Conservation (phyloP, 2,797 vertebrate species). For the Peromyscus melanophrys region DNA sequence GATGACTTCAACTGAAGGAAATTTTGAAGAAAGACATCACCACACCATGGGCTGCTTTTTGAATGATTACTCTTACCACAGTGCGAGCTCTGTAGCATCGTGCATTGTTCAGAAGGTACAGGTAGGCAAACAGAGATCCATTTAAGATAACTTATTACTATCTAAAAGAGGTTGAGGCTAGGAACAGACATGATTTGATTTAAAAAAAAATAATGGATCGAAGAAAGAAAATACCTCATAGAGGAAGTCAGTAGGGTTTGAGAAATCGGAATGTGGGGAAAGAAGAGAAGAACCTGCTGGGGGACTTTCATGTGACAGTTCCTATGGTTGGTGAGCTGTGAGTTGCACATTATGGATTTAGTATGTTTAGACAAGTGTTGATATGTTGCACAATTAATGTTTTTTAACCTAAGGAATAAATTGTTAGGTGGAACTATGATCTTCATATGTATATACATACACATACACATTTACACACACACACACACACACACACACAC, state of each 20-base stretch:
- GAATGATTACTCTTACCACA: not conserved
- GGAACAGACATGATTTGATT: not conserved
- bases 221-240: not conserved
- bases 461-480: too few relatives aligned
- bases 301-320: not conserved
- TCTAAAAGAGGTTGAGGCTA: not conserved
- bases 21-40: not conserved
- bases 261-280: not conserved
- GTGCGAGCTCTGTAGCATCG: accelerated
- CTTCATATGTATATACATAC: not conserved
- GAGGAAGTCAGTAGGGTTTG: not conserved
- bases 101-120: not conserved
- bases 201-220: not conserved
- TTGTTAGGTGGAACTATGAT: not conserved
- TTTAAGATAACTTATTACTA: not conserved
- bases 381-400: not conserved
- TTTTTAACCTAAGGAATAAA: not conserved
- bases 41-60: not conserved
- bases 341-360: not conserved
- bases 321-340: not conserved
- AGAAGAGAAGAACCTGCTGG: not conserved
- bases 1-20: not conserved
- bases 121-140: not conserved
- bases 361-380: not conserved
- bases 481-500: not conserved